Evolutionary conservation across 92 coral and sea anemone genomes (phyloP).

Genomic region (Phymanthus crucifer): DNA sequence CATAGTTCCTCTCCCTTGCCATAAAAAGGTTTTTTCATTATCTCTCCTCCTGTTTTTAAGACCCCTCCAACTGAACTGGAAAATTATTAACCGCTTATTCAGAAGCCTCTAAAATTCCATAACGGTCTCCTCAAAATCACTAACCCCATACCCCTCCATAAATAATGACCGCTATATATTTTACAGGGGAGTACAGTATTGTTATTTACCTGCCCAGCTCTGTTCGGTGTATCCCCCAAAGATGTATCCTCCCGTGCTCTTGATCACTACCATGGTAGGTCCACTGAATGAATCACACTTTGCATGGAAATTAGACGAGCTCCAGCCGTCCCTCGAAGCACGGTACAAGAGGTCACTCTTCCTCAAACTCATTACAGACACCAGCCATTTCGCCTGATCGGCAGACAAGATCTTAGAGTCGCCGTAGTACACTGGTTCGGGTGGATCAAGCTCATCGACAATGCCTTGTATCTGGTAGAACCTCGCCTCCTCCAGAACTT

Average conservation of each 20-base stretch:
- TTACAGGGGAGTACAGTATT: too few relatives aligned
- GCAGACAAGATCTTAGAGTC: constrained; percentile 33
- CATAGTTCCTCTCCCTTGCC: too few relatives aligned
- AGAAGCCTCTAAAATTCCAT: too few relatives aligned
- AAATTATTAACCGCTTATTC: too few relatives aligned
- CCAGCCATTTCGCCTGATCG: constrained; percentile 20
- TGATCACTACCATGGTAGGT: constrained; percentile 46
- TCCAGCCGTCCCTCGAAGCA: constrained; percentile 51
- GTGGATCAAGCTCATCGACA: constrained; percentile 22
- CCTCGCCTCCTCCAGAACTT: constrained; percentile 61
- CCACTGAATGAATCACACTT: constrained; percentile 36
- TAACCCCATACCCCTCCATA: too few relatives aligned
- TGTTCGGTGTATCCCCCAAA: constrained; percentile 54
- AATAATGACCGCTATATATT: too few relatives aligned
- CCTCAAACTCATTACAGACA: constrained; percentile 6
- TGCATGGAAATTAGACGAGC: constrained; percentile 18
- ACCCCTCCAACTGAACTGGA: too few relatives aligned
- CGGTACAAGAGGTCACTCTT: constrained; percentile 26
- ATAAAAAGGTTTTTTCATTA: too few relatives aligned
- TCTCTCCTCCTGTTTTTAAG: too few relatives aligned
- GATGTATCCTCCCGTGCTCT: constrained; percentile 32
- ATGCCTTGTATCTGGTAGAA: constrained; percentile 64
- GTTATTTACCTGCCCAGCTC: constrained; percentile 33
- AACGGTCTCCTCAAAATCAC: too few relatives aligned
- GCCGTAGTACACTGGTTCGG: constrained; percentile 8